phyloP scores from a whole-genome alignment of 2,888 invertebrate species.

The Leptarthrus brevirostris region DNA sequence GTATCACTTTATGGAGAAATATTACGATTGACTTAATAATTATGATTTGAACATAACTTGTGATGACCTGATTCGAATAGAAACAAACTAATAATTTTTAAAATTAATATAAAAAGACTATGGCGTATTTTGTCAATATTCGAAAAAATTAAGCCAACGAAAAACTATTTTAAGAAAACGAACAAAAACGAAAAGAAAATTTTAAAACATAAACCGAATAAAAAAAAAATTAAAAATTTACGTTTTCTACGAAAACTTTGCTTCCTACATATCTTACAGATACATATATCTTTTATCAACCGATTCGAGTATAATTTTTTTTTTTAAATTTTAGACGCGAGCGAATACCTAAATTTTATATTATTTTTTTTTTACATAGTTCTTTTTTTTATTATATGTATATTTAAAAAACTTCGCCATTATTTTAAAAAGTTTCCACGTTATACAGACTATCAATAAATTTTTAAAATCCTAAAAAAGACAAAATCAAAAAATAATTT shows the following conservation, averaged over 20 bases:
- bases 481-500: constrained; percentile 54
- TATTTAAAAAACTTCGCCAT: constrained; percentile 43
- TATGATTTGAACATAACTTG: neutral
- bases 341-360: constrained; percentile 19
- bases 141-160: neutral
- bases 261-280: constrained; percentile 31
- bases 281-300: constrained; percentile 12
- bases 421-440: constrained; percentile 32
- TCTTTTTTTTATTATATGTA: constrained; percentile 32
- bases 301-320: neutral
- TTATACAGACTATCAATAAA: constrained; percentile 37
- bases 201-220: neutral
- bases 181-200: constrained; percentile 10
- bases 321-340: constrained; percentile 9
- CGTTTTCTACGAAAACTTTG: constrained; percentile 31
- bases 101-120: constrained; percentile 13
- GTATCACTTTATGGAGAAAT: too few relatives aligned
- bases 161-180: neutral
- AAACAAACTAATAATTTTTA: neutral
- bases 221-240: constrained; percentile 27
- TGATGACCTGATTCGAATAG: constrained; percentile 13
- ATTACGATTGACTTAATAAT: too few relatives aligned
- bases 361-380: constrained; percentile 10
- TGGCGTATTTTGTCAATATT: constrained; percentile 20
- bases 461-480: constrained; percentile 48